Evolutionary conservation across 2,113 vertebrate genomes (phyloP), one percentile per base, ranked within the genome.

Genomic region (Bubo bubo): DNA sequence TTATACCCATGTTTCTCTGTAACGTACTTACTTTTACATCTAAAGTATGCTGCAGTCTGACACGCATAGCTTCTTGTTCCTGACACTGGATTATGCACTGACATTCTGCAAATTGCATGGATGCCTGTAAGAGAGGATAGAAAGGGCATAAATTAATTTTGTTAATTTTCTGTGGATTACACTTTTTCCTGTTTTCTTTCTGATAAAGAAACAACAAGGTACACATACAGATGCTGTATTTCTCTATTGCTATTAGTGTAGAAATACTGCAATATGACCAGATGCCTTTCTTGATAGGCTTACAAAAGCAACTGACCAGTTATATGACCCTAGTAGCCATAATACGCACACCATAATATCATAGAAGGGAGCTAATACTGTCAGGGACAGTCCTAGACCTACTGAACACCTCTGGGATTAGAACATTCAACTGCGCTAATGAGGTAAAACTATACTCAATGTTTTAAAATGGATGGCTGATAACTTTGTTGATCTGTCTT

Each of bases 61-160:
- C 97, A 37, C 95, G 96, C 86, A 98, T 97, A 8, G 97, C 98
- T 50, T 99, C 98, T 93, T 99, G 99, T 12, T 99, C 98, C 88
- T 98, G 98, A 63, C 97, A 97, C 89, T 99, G 99, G 95, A 99
- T 98, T 83, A 98, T 98, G 84, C 98, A 98, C 94, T 98, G 99
- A 93, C 98, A 99, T 95, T 99, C 98, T 73, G 98, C 97, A 96
- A 99, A 98, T 85, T 98, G 98, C 96, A 98, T 94, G 26, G 98
- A 98, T 79, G 99, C 98, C 99, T 99, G 97, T 34, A 86, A 96
- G n/a, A 55, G 35, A 64, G 76, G 53, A 59, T 2, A 62, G 4
- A 22, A 47, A 6, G 23, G 28, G 10, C 14, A 49, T 2, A 2
- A 14, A 17, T 49, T 26, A 59, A 8, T 14, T 63, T 41, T n/a